Base-by-base conservation (phyloP, 2,888 invertebrate genomes). In the Pterostichus niger region DNA sequence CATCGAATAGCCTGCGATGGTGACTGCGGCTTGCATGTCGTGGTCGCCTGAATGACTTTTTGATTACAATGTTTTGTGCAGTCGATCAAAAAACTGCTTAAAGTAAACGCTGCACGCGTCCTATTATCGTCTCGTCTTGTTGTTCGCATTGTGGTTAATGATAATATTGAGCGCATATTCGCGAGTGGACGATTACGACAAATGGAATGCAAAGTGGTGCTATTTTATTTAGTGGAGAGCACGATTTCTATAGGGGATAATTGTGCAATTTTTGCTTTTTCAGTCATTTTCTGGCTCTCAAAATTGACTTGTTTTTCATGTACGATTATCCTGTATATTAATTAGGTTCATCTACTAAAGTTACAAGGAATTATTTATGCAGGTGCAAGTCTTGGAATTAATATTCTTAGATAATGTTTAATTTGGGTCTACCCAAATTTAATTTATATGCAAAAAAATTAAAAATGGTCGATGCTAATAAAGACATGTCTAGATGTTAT, bases 81-180 rank as follows among this genome's bases (percentile, higher is more conserved):
- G 49, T 0, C 52, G 75, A 75, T 75, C 75, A 75, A 75, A 75
- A 75, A 75, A 75, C 49, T 75, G 11, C 31, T 75, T 24, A 52
- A 75, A 75, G 75, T 75, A 75, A 75, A 75, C 52, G 75, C 31
- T 75, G 75, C 75, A 75, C 75, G 75, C 49, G 52, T 49, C 75
- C 49, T 15, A 75, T 75, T 75, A 75, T 49, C 33, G 49, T 73
- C 17, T 40, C 44, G 46, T 75, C 33, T 75, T 52, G 52, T 31
- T 49, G 33, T 35, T 64, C 64, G 13, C 40, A 52, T 52, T 75
- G 52, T 13, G 33, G 49, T 10, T 75, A 75, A 75, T 75, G 75
- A 49, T 24, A 2, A 31, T 52, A 75, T 52, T 75, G 75, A 75
- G 33, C 49, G 17, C 7, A 59, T 15, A 59, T 59, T 59, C 59